Evolutionary conservation across 1,140 invertebrate species (phyloP), one percentile per base, ranked within the genome.

Genomic region (Drosophila teissieri): DNA sequence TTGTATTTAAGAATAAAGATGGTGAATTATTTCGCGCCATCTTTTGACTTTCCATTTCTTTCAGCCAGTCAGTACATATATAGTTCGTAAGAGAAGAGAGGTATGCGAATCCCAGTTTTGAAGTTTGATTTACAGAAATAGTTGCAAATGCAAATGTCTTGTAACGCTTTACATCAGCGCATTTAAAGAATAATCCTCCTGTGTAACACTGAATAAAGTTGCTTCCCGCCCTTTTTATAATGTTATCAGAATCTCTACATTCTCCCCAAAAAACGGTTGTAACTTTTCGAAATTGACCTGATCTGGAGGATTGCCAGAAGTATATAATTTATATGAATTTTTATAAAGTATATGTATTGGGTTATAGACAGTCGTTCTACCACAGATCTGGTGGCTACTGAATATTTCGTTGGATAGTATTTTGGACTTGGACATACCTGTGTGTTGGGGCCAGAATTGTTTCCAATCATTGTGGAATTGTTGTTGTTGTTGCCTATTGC

Each of bases 401-500:
- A 27, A 11, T 19, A n/a, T 27, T 7, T 12, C 7, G 19, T 52
- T 37, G 15, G 14, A 36, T 5, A 15, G 10, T 24, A n/a, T 17
- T 69, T 56, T 19, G 42, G 64, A 34, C 36, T 56, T 31, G 39
- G 42, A 86, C 83, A 77, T 89, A 88, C 83, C 84, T 86, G 83
- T 12, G 72, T 51, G 17, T 83, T 88, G n/a, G 80, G 61, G 48
- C 77, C 83, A 31, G 73, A 45, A 42, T 77, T 86, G 17, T 73
- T 79, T 44, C 84, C 84, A 40, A 62, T 63, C 83, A 89, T 84
- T 11, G 72, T 64, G 10, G 81, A 68, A 36, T 86, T 86, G 70
- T 78, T 81, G 37, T 85, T 89, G 15, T 79, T 82, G 36, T 55
- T 62, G 19, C 72, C 73, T 58, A 42, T 17, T 31, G 11, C 4